phyloP scores from a whole-genome alignment of 64 coral and sea anemone genomes.

The Actinia equina region DNA sequence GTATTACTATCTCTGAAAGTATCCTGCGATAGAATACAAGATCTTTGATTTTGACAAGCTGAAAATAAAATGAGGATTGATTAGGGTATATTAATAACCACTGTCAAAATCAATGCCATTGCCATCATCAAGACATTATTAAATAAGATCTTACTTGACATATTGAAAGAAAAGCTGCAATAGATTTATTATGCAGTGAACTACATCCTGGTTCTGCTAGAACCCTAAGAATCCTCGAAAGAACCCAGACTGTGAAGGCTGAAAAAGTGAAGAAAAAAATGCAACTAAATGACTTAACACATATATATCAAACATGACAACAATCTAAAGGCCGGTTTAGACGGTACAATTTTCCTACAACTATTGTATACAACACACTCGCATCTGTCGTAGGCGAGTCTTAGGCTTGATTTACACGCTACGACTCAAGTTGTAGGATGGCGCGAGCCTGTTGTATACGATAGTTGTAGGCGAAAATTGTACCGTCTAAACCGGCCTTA shows the following conservation, averaged over 20 bases:
- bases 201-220: conserved; percentile 64
- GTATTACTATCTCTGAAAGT: conserved; percentile 65
- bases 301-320: background rate
- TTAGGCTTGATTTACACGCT: too few species aligned
- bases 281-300: background rate
- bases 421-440: too few species aligned
- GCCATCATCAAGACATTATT: background rate
- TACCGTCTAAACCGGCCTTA: too few species aligned
- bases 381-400: too few species aligned
- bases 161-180: conserved; percentile 59
- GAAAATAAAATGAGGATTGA: background rate
- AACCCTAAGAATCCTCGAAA: conserved; percentile 63
- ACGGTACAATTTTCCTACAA: too few species aligned
- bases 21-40: conserved; percentile 72
- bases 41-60: conserved; percentile 85
- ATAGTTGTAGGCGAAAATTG: too few species aligned
- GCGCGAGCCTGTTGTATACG: too few species aligned
- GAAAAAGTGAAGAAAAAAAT: background rate
- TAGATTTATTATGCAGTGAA: conserved; percentile 46
- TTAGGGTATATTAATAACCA: background rate
- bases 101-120: too few species aligned
- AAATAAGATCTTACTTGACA: conserved; percentile 41
- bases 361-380: too few species aligned
- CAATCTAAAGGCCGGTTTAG: too few species aligned
- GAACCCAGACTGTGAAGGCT: conserved; percentile 82